Evolutionary conservation across 1,140 invertebrate species (phyloP).

Genomic region (Holotrichia oblita): DNA sequence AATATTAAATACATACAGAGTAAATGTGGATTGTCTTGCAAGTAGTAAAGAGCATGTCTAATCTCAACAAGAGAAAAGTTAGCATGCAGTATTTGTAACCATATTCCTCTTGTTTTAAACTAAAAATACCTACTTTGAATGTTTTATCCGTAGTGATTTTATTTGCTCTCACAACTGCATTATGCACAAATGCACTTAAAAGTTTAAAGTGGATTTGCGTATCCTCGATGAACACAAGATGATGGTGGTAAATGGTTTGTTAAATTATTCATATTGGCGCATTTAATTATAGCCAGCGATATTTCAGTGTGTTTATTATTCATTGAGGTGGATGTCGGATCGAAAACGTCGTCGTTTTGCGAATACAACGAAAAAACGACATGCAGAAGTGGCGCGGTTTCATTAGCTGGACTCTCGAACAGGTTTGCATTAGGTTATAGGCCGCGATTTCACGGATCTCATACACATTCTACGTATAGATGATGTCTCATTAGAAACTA

Average conservation of each 20-base stretch:
- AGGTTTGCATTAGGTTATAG: not conserved
- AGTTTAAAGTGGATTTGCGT: not conserved
- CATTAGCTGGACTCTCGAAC: not conserved
- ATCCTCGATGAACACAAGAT: not conserved
- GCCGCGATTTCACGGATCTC: not conserved
- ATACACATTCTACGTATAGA: not conserved
- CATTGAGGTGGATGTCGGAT: slow-evolving; percentile 21
- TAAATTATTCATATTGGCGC: slow-evolving; percentile 23
- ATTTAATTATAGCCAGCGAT: not conserved
- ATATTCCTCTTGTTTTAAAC: too few species aligned
- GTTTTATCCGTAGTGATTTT: not conserved
- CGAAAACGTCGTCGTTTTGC: slow-evolving; percentile 2
- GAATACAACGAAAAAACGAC: not conserved
- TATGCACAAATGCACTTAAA: slow-evolving; percentile 11
- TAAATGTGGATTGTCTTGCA: too few species aligned
- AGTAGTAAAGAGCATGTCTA: too few species aligned
- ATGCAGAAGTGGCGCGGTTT: not conserved
- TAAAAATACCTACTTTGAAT: too few species aligned
- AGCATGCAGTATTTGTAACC: not conserved
- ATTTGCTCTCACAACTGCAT: not conserved
- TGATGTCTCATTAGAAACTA: slow-evolving; percentile 29
- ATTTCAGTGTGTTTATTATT: slow-evolving; percentile 28
- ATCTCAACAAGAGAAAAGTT: too few species aligned
- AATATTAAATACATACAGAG: too few species aligned
- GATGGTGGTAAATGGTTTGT: slow-evolving; percentile 8